Conservation (phyloP, 2,113 vertebrate genomes). For the Grantiella picta region DNA sequence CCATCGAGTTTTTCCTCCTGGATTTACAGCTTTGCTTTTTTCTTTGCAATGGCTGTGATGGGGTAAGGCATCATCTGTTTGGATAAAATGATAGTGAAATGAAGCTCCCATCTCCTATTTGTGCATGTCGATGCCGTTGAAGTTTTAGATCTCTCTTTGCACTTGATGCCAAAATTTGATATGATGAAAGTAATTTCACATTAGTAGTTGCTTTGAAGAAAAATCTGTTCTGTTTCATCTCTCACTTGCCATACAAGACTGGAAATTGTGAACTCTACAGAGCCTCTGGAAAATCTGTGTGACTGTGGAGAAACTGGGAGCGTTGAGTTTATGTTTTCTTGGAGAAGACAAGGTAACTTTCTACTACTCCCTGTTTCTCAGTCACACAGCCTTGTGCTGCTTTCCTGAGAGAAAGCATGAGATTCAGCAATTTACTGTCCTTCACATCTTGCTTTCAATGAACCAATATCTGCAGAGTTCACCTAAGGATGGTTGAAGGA, state of each 20-base stretch:
- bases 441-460: not conserved
- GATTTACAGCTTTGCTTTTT: not conserved
- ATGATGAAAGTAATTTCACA: not conserved
- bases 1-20: not conserved
- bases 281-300: not conserved
- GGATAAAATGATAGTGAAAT: not conserved
- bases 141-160: not conserved
- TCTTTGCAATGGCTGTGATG: not conserved
- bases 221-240: slow-evolving; percentile 1
- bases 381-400: not conserved
- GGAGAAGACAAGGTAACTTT: not conserved
- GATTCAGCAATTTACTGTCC: not conserved
- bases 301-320: not conserved
- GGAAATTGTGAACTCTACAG: not conserved
- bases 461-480: not conserved
- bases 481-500: not conserved
- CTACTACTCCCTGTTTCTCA: not conserved
- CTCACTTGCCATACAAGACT: not conserved
- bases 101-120: not conserved
- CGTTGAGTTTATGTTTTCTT: not conserved
- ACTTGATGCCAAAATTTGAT: not conserved
- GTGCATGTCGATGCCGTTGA: not conserved
- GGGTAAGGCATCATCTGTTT: not conserved
- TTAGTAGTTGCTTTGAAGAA: slow-evolving; percentile 18
- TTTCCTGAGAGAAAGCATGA: not conserved